phyloP scores from a whole-genome alignment of 2,888 invertebrate genomes.

The Rhagonycha lutea region DNA sequence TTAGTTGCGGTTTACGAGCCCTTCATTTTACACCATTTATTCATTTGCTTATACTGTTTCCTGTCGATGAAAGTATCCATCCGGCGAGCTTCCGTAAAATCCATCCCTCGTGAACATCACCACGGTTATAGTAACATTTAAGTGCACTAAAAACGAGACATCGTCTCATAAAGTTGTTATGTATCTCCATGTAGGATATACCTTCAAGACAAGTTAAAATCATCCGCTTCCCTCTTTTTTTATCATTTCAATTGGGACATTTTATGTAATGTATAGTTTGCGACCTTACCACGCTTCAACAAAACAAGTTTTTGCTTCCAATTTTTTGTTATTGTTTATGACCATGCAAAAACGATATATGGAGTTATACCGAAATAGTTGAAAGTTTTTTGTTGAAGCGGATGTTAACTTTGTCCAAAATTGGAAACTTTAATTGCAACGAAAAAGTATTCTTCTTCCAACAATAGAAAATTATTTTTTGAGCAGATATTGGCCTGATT shows the following conservation, averaged over 20 bases:
- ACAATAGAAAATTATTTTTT: not conserved
- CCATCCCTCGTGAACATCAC: conserved; percentile 20
- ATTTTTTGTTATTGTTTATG: not conserved
- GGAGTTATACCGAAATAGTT: not conserved
- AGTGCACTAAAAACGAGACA: conserved; percentile 25
- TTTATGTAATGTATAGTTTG: conserved; percentile 1
- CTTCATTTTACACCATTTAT: conserved; percentile 11
- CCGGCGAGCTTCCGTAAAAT: conserved; percentile 27
- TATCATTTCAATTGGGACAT: not conserved
- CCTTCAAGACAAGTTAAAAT: not conserved
- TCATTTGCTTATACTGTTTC: conserved; percentile 9
- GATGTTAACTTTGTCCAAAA: not conserved
- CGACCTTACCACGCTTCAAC: conserved; percentile 3
- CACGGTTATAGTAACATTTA: conserved; percentile 23
- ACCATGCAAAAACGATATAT: not conserved
- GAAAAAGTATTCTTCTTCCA: not conserved
- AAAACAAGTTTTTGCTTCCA: conserved; percentile 5
- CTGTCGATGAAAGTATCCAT: conserved; percentile 26
- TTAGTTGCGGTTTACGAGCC: not conserved
- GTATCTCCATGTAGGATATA: conserved; percentile 11
- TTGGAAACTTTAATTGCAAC: not conserved
- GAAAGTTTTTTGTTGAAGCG: not conserved
- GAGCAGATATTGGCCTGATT: not conserved
- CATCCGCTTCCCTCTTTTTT: not conserved
- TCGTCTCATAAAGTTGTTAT: conserved; percentile 26